Conservation (phyloP, 2,113 vertebrate species). For the Charadrius vociferus region DNA sequence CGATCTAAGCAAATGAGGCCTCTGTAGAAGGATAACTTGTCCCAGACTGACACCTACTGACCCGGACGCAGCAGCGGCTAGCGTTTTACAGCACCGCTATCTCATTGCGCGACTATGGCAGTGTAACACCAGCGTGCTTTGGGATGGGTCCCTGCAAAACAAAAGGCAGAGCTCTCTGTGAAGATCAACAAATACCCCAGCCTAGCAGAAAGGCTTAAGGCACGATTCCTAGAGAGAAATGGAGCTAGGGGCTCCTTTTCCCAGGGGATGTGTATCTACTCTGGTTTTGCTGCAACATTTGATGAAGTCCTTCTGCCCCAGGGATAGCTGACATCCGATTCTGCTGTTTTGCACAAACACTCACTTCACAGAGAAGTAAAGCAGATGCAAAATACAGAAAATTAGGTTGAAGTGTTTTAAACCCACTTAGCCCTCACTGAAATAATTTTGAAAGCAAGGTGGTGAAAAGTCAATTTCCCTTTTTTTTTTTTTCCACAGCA, state of each 20-base stretch:
- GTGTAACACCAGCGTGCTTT: accelerated
- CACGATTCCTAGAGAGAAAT: background rate
- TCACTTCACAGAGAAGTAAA: background rate
- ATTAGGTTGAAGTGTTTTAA: background rate
- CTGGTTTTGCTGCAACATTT: background rate
- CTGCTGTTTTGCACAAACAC: accelerated
- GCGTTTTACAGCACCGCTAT: background rate
- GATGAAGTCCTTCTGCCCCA: background rate
- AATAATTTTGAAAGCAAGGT: background rate
- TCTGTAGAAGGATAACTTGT: background rate
- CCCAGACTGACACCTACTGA: background rate
- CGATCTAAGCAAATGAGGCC: background rate
- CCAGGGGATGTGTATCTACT: no score
- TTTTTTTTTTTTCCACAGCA: background rate
- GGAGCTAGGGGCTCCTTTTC: background rate
- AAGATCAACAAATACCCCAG: background rate
- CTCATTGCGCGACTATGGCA: accelerated
- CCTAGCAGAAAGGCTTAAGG: background rate
- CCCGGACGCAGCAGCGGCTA: no score
- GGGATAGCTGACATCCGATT: accelerated
- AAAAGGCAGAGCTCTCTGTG: background rate
- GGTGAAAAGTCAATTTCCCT: background rate
- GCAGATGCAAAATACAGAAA: background rate
- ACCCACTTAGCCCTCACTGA: background rate
- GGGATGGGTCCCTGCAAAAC: background rate